Conservation (phyloP, 1,140 invertebrate species). For the Drosophila persimilis region DNA sequence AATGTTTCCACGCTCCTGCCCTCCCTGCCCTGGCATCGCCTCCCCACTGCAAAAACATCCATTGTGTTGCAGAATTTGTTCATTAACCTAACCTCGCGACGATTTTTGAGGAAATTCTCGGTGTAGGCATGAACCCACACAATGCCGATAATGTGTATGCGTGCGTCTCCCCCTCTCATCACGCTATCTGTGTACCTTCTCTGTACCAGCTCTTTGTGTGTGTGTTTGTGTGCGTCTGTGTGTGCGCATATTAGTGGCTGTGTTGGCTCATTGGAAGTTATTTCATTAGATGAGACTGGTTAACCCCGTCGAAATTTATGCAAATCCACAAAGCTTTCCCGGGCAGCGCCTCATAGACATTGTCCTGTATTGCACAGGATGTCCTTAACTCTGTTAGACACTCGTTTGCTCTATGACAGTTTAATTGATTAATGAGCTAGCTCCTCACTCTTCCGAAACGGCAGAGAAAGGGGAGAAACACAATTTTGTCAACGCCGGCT, state of each 20-base stretch:
- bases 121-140: background rate
- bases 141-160: conserved; percentile 36
- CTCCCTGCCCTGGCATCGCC: background rate
- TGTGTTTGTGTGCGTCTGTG: background rate
- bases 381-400: conserved; percentile 61
- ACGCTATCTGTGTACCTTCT: too few relatives aligned
- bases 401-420: conserved; percentile 56
- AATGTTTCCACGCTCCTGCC: conserved; percentile 20
- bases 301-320: conserved; percentile 64
- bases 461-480: conserved; percentile 1
- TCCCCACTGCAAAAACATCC: conserved; percentile 1
- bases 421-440: conserved; percentile 77
- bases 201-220: background rate
- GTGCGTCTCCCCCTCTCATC: too few relatives aligned
- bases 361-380: conserved; percentile 48
- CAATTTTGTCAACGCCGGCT: conserved; percentile 61
- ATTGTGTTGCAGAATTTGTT: conserved; percentile 43
- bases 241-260: background rate
- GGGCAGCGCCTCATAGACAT: background rate
- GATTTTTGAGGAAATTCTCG: conserved; percentile 30
- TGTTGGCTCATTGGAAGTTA: conserved; percentile 47
- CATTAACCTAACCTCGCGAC: conserved; percentile 28
- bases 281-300: conserved; percentile 58
- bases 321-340: conserved; percentile 50
- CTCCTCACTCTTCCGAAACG: background rate